These are phyloP conservation scores for Herpetotheres cachinnans DNA, from an alignment of 2,113 vertebrate species.

Conservation along the genomic window DNA sequence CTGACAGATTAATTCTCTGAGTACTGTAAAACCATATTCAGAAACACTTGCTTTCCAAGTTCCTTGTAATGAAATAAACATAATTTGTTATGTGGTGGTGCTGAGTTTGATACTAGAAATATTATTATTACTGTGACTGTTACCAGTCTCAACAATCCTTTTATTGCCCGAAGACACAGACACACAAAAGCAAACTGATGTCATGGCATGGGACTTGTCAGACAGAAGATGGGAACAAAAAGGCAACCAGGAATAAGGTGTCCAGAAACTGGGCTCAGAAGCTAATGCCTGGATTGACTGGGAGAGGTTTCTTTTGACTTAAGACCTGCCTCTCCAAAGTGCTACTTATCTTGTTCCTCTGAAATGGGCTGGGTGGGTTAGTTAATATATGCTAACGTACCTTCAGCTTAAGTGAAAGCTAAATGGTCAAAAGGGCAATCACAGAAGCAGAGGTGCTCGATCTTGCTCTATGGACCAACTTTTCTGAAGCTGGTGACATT, in stretches of 20 bases:
- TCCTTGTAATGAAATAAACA: slow-evolving; percentile 7
- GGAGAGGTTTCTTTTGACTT: background rate
- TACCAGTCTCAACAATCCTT: background rate
- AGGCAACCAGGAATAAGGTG: background rate
- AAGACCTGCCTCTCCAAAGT: background rate
- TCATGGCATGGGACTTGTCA: fast-evolving
- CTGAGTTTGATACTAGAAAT: background rate
- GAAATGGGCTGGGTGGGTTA: background rate
- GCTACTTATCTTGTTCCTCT: background rate
- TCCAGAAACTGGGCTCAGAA: background rate
- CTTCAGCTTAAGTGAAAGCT: background rate
- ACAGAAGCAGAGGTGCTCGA: background rate
- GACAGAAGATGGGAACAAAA: background rate
- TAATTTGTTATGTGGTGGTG: background rate
- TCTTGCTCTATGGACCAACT: background rate
- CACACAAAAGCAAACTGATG: background rate
- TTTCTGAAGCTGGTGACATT: background rate
- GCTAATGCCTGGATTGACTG: background rate
- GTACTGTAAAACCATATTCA: background rate
- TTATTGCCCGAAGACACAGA: background rate
- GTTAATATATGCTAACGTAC: background rate
- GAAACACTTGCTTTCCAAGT: background rate
- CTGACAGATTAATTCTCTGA: slow-evolving; percentile 3
- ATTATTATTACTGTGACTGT: background rate
- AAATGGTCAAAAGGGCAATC: background rate